Evolutionary conservation across 2,888 invertebrate genomes (phyloP).

Genomic region (Rotaria macrura): DNA sequence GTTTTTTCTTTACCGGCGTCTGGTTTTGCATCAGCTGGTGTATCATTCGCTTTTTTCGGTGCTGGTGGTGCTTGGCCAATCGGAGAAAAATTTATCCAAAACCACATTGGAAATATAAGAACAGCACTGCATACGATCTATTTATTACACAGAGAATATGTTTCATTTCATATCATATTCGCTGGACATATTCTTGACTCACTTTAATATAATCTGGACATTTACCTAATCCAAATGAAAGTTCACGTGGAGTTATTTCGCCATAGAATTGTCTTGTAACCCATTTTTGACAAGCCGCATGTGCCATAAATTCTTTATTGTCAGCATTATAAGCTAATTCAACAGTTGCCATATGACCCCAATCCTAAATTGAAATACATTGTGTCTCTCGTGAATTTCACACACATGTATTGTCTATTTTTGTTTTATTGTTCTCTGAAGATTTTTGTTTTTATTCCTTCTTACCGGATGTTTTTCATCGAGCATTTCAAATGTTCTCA

Average conservation of each 20-base stretch:
- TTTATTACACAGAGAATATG: not conserved
- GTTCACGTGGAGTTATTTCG: constrained; percentile 44
- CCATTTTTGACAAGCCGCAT: constrained; percentile 53
- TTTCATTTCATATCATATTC: not conserved
- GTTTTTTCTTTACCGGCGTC: not conserved
- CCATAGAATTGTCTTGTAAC: constrained; percentile 50
- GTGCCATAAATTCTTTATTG: constrained; percentile 50
- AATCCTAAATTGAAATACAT: constrained; percentile 37
- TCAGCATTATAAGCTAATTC: constrained; percentile 48
- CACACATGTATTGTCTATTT: too few species aligned
- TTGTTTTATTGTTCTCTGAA: too few species aligned
- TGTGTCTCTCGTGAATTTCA: too few species aligned
- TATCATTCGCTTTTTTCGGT: constrained; percentile 9
- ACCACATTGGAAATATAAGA: constrained; percentile 49
- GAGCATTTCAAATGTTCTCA: constrained; percentile 45
- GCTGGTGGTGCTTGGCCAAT: constrained; percentile 21
- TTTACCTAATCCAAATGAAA: constrained; percentile 42
- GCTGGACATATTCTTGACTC: not conserved
- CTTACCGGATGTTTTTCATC: constrained; percentile 41
- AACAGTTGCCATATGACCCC: constrained; percentile 46
- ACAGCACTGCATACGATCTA: constrained; percentile 42
- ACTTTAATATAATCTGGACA: constrained; percentile 48
- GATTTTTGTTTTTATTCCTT: constrained; percentile 21
- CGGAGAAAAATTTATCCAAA: constrained; percentile 32
- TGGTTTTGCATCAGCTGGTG: not conserved